These are phyloP conservation scores for Phortica magna DNA, from an alignment of 2,888 invertebrate species.

Conservation along the genomic window DNA sequence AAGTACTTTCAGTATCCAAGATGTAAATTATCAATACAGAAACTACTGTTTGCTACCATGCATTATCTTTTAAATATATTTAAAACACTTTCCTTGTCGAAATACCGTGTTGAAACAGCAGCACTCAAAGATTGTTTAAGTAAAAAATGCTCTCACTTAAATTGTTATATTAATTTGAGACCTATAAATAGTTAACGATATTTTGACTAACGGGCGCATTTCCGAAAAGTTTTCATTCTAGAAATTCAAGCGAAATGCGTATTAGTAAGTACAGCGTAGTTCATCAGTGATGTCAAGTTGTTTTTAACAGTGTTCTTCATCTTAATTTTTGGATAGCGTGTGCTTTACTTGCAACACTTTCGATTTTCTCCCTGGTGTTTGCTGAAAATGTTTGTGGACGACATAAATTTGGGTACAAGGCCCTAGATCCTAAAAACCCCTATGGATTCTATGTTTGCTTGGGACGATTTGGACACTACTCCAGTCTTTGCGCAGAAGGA, in stretches of 20 bases:
- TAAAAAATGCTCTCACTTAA: constrained; percentile 5
- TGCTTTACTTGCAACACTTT: constrained; percentile 57
- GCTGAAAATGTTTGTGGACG: constrained; percentile 54
- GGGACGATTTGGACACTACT: constrained; percentile 53
- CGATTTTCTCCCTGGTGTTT: constrained; percentile 52
- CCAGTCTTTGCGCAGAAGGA: constrained; percentile 51
- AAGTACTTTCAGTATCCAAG: background rate
- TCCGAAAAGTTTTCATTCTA: constrained; percentile 42
- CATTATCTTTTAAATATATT: constrained; percentile 27
- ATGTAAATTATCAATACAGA: background rate
- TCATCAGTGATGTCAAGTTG: background rate
- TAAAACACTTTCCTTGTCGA: constrained; percentile 44
- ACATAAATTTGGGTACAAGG: constrained; percentile 57
- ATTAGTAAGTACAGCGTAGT: constrained; percentile 51
- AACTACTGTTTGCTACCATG: constrained; percentile 16
- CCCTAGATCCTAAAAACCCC: constrained; percentile 47
- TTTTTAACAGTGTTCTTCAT: background rate
- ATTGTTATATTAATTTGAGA: background rate
- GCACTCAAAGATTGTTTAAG: constrained; percentile 50
- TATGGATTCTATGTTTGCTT: constrained; percentile 55
- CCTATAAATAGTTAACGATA: constrained; percentile 6
- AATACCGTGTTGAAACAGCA: constrained; percentile 39
- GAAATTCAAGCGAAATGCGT: constrained; percentile 52
- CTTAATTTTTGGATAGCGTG: constrained; percentile 39
- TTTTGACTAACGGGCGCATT: background rate